Conservation (phyloP, 2,113 vertebrate species). For the Meles meles region DNA sequence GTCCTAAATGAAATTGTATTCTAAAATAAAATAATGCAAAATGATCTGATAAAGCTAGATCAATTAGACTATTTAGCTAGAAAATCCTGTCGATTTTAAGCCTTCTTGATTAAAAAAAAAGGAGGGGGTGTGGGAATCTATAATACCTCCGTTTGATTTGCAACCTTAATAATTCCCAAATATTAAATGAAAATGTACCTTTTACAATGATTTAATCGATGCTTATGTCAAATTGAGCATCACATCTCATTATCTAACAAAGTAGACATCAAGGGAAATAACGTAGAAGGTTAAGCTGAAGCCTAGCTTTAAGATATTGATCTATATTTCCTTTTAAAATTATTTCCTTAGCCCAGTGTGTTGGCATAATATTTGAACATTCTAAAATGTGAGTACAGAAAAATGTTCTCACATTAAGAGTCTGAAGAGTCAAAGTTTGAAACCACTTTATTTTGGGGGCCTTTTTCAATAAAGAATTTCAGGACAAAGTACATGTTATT, state of each 20-base stretch:
- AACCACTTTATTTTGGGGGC: slow-evolving; percentile 31
- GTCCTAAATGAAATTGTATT: slow-evolving; percentile 5
- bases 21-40: not conserved
- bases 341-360: not conserved
- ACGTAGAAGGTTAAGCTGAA: not conserved
- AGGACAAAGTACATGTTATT: slow-evolving; percentile 64
- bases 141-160: not conserved
- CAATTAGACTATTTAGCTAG: not conserved
- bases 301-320: not conserved
- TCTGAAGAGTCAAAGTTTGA: not conserved
- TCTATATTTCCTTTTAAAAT: slow-evolving; percentile 10
- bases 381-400: not conserved
- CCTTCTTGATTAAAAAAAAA: not conserved
- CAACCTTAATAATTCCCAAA: not conserved
- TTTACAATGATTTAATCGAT: not conserved
- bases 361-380: not conserved
- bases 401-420: not conserved
- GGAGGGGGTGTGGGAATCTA: not conserved
- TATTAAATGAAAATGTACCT: not conserved
- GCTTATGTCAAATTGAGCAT: not conserved
- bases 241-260: not conserved
- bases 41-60: slow-evolving; percentile 8
- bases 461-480: slow-evolving; percentile 36
- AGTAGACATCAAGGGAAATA: not conserved
- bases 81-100: slow-evolving; percentile 9